Evolutionary conservation across 2,113 vertebrate genomes (phyloP).

Genomic region (Nesogale talazaci): DNA sequence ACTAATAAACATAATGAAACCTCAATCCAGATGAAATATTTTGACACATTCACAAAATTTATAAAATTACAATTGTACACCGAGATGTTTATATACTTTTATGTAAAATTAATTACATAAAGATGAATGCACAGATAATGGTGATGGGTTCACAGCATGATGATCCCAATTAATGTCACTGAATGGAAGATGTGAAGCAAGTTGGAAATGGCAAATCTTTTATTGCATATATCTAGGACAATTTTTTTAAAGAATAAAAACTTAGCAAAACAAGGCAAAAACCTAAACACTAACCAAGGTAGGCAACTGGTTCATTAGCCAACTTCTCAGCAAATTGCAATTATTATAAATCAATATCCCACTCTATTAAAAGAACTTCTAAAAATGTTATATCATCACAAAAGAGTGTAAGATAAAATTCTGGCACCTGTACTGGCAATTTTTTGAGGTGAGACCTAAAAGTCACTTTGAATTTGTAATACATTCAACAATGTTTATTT

Average conservation of each 20-base stretch:
- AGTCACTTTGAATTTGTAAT: slow-evolving; percentile 12
- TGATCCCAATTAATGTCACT: background rate
- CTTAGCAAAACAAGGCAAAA: background rate
- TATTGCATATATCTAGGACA: background rate
- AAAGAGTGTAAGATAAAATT: background rate
- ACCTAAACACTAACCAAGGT: background rate
- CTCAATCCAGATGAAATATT: slow-evolving; percentile 6
- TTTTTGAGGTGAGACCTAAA: background rate
- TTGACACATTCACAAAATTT: slow-evolving; percentile 30
- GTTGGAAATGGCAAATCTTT: background rate
- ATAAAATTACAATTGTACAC: slow-evolving; percentile 24
- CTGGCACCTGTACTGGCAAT: background rate
- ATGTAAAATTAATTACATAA: background rate
- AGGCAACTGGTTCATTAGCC: background rate
- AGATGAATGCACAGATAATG: background rate
- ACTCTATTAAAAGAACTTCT: background rate
- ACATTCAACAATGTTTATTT: slow-evolving; percentile 1
- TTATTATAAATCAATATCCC: background rate
- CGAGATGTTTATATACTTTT: background rate
- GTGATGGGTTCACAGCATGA: background rate
- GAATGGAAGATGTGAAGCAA: no score
- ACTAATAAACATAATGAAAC: slow-evolving; percentile 18
- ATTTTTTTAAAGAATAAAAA: background rate
- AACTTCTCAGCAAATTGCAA: no score
- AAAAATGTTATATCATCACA: slow-evolving; percentile 23